A percentile compares a stretch with the other conserved stretches of the same genome.
Evolutionary conservation across 1,140 invertebrate species (phyloP).

Genomic region (Zaprionus gabonicus): DNA sequence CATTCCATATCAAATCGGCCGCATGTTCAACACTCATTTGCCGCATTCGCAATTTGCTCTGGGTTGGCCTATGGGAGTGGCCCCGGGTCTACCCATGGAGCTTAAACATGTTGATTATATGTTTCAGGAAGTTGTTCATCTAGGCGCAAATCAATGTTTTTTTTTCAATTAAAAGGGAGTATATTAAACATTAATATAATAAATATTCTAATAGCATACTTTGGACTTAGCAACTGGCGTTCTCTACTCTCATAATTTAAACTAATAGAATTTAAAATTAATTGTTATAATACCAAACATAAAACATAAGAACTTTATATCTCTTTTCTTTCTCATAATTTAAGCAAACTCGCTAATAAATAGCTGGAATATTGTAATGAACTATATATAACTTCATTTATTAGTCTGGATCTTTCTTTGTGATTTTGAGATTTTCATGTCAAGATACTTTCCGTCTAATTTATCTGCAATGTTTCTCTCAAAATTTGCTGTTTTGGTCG

Average conservation of each 20-base stretch:
- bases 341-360: background rate
- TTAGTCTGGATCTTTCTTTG: conserved; percentile 8
- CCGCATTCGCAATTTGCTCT: conserved; percentile 22
- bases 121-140: background rate
- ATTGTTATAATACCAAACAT: too few relatives aligned
- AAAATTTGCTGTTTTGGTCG: conserved; percentile 25
- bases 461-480: conserved; percentile 33
- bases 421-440: conserved; percentile 9
- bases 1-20: conserved; percentile 17
- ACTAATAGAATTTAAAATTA: too few relatives aligned
- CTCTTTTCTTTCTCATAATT: background rate
- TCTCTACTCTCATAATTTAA: background rate
- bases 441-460: conserved; percentile 6
- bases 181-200: background rate
- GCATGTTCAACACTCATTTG: conserved; percentile 36
- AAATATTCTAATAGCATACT: background rate
- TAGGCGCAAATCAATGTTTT: background rate
- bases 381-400: background rate
- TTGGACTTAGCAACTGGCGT: too few relatives aligned
- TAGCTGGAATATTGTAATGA: background rate
- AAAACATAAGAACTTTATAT: too few relatives aligned
- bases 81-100: background rate
- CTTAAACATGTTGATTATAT: conserved; percentile 8
- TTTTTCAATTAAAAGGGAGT: background rate
- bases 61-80: conserved; percentile 30